Base-by-base conservation (phyloP, 2,797 vertebrate genomes). In the Paratrypauchen microcephalus region DNA sequence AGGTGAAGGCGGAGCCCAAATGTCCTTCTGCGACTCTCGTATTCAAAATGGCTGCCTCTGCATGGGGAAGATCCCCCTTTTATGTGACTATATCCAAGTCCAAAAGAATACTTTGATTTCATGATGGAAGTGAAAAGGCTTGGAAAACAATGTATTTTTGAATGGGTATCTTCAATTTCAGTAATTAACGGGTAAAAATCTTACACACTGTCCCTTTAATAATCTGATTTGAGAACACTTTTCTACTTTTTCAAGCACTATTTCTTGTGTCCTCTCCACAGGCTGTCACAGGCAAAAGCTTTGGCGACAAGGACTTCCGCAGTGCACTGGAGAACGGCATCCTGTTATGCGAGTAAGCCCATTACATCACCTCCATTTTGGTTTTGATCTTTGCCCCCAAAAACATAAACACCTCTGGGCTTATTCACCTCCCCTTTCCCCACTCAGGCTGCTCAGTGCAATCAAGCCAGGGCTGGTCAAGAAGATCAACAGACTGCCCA, bases 401-500 rank as follows among this genome's bases (percentile, higher is more conserved):
- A 69, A 28, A 50, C 72, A 73, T 63, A 48, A 69, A 82, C 65
- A 56, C 71, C 59, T 28, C 55, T 41, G 74, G 71, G 24, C 74
- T 80, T 60, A 69, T 67, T 81, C 74, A 81, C 84, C 81, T 73
- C 78, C 67, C 62, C 16, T 66, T 62, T 75, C 65, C 13, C 41
- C 64, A 39, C 36, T 0, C 91, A 99, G 98, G 93, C 94, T 99
- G 88, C 93, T 99, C 92, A 98, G 96, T 91, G 94, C 95, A 50
- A 98, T 99, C 90, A 97, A 95, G 84, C 97, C 97, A 1, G 97
- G 97, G 84, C 91, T 98, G 89, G 94, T 99, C 81, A 98, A 96
- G 90, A 99, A 99, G 94, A 97, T 99, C 92, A 99, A 99, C 88
- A 95, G 97, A 89, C 94, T 98, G 75, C 94, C 96, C 52, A 98